Percentiles rank a stretch among this genome's conserved stretches.
Conservation (phyloP, 2,888 invertebrate species). For the Alentia gelatinosa region DNA sequence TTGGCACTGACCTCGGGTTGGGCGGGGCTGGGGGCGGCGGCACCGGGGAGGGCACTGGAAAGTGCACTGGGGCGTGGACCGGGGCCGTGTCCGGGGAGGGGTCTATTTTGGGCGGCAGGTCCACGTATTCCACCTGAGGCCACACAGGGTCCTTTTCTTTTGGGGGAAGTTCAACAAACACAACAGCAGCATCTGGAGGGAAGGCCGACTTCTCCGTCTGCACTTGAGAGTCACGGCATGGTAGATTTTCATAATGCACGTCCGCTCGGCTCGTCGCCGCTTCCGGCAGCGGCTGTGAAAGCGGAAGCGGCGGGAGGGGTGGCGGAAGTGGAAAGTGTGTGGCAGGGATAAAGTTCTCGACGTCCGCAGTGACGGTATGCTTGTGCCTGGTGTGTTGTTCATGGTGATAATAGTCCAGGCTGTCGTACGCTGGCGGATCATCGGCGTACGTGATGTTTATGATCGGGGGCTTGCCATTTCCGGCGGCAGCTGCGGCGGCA, state of each 20-base stretch:
- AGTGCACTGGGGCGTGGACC: not conserved
- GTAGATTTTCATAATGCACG: conserved; percentile 6
- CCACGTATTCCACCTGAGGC: conserved; percentile 29
- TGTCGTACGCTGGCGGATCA: conserved; percentile 56
- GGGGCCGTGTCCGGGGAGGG: not conserved
- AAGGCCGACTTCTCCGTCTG: conserved; percentile 14
- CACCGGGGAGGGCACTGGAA: not conserved
- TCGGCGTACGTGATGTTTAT: conserved; percentile 49
- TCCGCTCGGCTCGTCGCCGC: not conserved
- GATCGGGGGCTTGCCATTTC: conserved; percentile 29
- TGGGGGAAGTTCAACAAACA: conserved; percentile 47
- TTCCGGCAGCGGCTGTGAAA: not conserved
- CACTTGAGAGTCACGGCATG: not conserved
- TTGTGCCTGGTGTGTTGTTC: not conserved
- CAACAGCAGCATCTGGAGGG: conserved; percentile 40
- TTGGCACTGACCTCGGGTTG: not conserved
- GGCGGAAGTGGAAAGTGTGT: not conserved
- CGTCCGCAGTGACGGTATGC: not conserved
- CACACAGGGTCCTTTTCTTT: not conserved
- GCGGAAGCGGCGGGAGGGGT: not conserved
- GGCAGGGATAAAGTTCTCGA: not conserved
- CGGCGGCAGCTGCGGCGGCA: not conserved
- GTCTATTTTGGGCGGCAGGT: conserved; percentile 46
- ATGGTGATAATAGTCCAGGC: not conserved
- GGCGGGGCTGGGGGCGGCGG: not conserved